Conservation (phyloP, 2,888 invertebrate genomes). For the Omphaloscelis lunosa region DNA sequence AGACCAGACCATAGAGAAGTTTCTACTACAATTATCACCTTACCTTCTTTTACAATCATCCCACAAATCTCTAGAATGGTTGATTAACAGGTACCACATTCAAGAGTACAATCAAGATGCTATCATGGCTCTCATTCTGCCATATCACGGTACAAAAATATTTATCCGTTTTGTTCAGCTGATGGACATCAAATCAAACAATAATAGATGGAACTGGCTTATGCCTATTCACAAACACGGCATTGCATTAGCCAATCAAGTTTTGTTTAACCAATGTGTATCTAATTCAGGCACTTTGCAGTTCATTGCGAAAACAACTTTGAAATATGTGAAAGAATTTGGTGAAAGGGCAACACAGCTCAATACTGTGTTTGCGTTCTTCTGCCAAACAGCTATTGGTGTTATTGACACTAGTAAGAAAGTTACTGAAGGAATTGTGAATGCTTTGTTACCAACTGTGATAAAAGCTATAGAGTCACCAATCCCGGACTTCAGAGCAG, state of each 20-base stretch:
- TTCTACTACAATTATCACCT: slow-evolving; percentile 95
- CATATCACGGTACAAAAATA: slow-evolving; percentile 97
- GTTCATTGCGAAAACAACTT: slow-evolving; percentile 78
- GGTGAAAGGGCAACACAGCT: slow-evolving; percentile 91
- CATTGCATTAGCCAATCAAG: slow-evolving; percentile 93
- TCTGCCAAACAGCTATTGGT: slow-evolving; percentile 94
- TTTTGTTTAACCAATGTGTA: slow-evolving; percentile 93
- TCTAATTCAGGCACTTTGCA: slow-evolving; percentile 83
- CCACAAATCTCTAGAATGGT: slow-evolving; percentile 98
- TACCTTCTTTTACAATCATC: slow-evolving; percentile 95
- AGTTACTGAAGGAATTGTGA: slow-evolving; percentile 92
- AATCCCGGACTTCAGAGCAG: slow-evolving; percentile 93
- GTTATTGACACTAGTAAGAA: slow-evolving; percentile 91
- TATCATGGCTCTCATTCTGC: slow-evolving; percentile 95
- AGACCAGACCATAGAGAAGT: slow-evolving; percentile 94
- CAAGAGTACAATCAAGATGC: slow-evolving; percentile 96
- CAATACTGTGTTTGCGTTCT: slow-evolving; percentile 95
- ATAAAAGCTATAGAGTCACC: slow-evolving; percentile 93
- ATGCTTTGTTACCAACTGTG: slow-evolving; percentile 93
- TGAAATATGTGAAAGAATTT: slow-evolving; percentile 90
- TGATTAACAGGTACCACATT: slow-evolving; percentile 96
- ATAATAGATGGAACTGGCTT: slow-evolving; percentile 95
- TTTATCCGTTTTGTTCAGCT: slow-evolving; percentile 96
- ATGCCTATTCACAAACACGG: slow-evolving; percentile 93
- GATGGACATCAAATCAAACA: slow-evolving; percentile 91